Evolutionary conservation across 2,113 vertebrate species (phyloP), one percentile per base, ranked within the genome.

Genomic region (Aphyosemion australe): DNA sequence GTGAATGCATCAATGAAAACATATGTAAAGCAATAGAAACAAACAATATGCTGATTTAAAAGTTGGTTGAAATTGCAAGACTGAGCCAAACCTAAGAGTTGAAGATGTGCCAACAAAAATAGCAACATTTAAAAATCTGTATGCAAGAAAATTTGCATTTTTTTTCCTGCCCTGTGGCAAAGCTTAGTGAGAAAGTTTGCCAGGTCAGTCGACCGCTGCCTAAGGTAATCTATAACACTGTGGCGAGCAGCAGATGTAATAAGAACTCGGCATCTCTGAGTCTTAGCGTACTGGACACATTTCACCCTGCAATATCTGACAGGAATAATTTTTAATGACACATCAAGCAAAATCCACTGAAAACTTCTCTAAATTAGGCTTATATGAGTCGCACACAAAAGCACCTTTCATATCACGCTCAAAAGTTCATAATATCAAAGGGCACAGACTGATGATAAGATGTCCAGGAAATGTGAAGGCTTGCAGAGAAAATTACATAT

Each of bases 401-500:
- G 18, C 43, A n/a, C 65, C 62, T 78, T 75, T 85, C 80, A 87
- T 86, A 85, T 76, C 57, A 37, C 19, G 20, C 71, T 72, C 75
- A 49, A 71, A 82, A 82, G 79, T 82, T 85, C 77, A 80, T 87
- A 80, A 83, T 79, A 85, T 76, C 79, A 82, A 80, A 85, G 73
- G 69, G 61, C 80, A 74, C 56, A 13, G 47, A 60, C 69, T 70
- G 57, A 73, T 83, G 83, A 90, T 82, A 86, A 81, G 85, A 80
- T 72, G 75, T 65, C 77, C 78, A 68, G 76, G 85, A 88, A 82
- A 89, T 83, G 76, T 62, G 31, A 85, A 81, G 65, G 31, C 80
- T 74, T 69, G 70, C 63, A 58, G 84, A 86, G 85, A 88, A 87
- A 85, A 88, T 88, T 78, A 84, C 86, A 83, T 72, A 72, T 63